A percentile compares a stretch with the other conserved stretches of the same genome.
These are phyloP conservation scores for Gambelia wislizenii DNA, from an alignment of 2,797 vertebrate species.

Conservation along the genomic window DNA sequence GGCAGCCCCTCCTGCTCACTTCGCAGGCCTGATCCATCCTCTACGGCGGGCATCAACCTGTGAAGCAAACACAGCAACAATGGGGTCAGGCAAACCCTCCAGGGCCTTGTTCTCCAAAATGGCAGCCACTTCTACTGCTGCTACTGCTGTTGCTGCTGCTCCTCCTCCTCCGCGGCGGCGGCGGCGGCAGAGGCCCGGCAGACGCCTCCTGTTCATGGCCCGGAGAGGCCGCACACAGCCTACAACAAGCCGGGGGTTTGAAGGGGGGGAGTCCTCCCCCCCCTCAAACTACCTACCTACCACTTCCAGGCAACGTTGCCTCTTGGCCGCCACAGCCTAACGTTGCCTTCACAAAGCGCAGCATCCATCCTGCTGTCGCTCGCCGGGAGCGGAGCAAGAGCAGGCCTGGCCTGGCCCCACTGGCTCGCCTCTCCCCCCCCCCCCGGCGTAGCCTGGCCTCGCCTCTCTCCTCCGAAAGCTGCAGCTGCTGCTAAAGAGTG, in stretches of 20 bases:
- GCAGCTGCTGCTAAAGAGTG: constrained; percentile 26
- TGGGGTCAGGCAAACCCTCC: constrained; percentile 60
- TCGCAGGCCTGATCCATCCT: constrained; percentile 88
- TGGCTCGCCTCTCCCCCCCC: background rate
- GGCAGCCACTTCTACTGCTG: constrained; percentile 74
- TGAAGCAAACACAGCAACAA: constrained; percentile 70
- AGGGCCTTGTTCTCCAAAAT: constrained; percentile 76
- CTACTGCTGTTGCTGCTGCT: background rate
- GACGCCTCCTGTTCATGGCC: constrained; percentile 16
- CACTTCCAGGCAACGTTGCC: background rate
- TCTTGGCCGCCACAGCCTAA: background rate
- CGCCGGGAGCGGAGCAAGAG: constrained; percentile 25
- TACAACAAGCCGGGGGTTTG: background rate
- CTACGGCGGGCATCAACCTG: constrained; percentile 87
- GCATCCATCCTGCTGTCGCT: constrained; percentile 28
- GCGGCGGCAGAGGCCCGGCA: constrained; percentile 24
- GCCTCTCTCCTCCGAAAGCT: background rate
- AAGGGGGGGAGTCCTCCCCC: background rate
- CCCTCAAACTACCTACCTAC: background rate
- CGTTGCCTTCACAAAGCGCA: constrained; percentile 32
- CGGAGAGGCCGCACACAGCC: constrained; percentile 19
- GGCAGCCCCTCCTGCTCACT: constrained; percentile 83
- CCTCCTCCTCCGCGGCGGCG: background rate
- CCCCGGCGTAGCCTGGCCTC: background rate
- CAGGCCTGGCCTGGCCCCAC: constrained; percentile 31